Base-by-base conservation (phyloP, 2,113 vertebrate species). In the Cynopterus brachyotis region DNA sequence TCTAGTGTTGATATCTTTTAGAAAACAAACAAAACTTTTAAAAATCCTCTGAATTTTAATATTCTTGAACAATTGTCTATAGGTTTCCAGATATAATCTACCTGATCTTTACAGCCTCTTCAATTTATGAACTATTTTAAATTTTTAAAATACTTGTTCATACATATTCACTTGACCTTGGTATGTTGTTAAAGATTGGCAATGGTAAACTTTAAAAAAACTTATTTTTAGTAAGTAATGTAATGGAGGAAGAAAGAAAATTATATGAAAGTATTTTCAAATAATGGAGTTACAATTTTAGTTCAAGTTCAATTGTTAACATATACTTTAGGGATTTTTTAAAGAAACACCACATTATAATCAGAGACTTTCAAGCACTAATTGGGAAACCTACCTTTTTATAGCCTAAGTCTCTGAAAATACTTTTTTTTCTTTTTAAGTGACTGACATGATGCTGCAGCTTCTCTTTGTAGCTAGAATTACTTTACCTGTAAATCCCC, bases 361-460 rank as follows among this genome's bases (percentile, higher is more conserved):
- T 91, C 64, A 42, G 20, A 96, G 40, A 53, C n/a, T 96, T 96
- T 97, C 79, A 97, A 89, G 50, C 86, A 95, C n/a, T 94, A 82
- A 86, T 86, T 86, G 75, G 13, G 59, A 95, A 93, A 81, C 1
- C 59, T 32, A 93, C 6, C 19, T 89, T 96, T 92, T 89, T 79
- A 86, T 75, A 92, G 57, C 62, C 16, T 73, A 97, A 82, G 22
- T 80, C 30, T 59, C 35, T 9, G 67, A 91, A 93, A 89, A 83
- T 69, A 75, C 78, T 64, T 30, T 59, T 26, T 91, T 67, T 32
- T 5, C 73, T 53, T 86, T 81, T 69, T 50, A 60, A 96, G n/a
- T 91, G 40, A 84, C 28, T 69, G 70, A 72, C 57, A 11, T 57
- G 57, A 78, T 45, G 12, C 9, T 82, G n/a, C 60, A 70, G 47